These are phyloP conservation scores for Littorina saxatilis DNA, from an alignment of 1,140 invertebrate genomes.

Conservation along the genomic window DNA sequence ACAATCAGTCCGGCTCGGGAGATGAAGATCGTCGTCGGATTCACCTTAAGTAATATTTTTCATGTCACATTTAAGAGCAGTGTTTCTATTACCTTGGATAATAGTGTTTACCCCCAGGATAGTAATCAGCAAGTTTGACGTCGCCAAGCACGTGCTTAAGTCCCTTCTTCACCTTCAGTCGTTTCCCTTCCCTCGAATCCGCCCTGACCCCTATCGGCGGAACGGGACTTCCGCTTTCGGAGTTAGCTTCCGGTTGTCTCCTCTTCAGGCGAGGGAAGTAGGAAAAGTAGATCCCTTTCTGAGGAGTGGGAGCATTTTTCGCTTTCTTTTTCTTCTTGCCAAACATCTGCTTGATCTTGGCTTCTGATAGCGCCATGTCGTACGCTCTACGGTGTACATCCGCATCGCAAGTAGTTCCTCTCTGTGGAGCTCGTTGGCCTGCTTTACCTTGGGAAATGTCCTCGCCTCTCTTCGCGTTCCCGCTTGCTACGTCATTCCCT, in stretches of 20 bases:
- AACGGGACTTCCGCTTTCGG: background rate
- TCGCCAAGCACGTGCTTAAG: conserved; percentile 42
- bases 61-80: no score
- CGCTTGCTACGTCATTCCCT: background rate
- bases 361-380: conserved; percentile 30
- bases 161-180: conserved; percentile 43
- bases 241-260: background rate
- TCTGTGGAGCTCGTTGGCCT: background rate
- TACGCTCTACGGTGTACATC: conserved; percentile 39
- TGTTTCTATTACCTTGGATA: no score
- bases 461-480: background rate
- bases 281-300: conserved; percentile 27
- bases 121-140: conserved; percentile 40
- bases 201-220: conserved; percentile 26
- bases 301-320: background rate
- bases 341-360: background rate
- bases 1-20: no score
- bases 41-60: no score
- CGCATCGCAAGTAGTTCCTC: no score
- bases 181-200: conserved; percentile 18
- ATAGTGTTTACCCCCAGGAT: conserved; percentile 26
- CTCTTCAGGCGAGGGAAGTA: conserved; percentile 35
- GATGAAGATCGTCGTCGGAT: no score
- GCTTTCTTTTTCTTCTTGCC: conserved; percentile 10
- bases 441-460: background rate